Conservation (phyloP, 2,888 invertebrate species). For the Agonopterix arenella region DNA sequence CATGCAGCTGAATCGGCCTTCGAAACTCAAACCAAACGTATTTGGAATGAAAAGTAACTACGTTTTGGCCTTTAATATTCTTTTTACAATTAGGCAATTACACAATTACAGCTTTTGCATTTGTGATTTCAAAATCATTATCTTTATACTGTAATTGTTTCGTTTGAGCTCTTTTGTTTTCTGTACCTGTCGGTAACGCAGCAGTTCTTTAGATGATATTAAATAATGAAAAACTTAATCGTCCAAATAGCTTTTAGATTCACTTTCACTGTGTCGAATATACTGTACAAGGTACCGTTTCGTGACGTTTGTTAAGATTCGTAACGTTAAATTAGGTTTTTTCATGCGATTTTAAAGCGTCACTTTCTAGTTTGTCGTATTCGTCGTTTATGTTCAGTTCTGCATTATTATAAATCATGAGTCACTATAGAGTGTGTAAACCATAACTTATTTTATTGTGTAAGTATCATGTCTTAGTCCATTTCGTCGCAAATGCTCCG, state of each 20-base stretch:
- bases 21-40: constrained; percentile 47
- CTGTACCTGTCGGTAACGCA: not conserved
- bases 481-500: constrained; percentile 20
- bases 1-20: constrained; percentile 41
- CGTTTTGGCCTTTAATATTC: constrained; percentile 3
- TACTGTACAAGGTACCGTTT: constrained; percentile 54
- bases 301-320: constrained; percentile 38
- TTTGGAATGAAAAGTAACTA: constrained; percentile 50
- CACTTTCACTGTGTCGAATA: constrained; percentile 60
- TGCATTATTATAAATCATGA: not conserved
- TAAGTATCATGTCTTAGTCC: constrained; percentile 1
- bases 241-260: constrained; percentile 47
- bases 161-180: not conserved
- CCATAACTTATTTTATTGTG: not conserved
- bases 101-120: not conserved
- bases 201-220: constrained; percentile 6
- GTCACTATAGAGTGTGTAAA: not conserved
- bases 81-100: constrained; percentile 1
- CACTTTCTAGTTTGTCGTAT: constrained; percentile 47
- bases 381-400: constrained; percentile 8
- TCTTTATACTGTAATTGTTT: not conserved
- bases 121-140: not conserved
- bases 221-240: constrained; percentile 25
- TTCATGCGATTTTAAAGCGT: constrained; percentile 32
- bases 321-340: constrained; percentile 41